phyloP scores from a whole-genome alignment of 2,797 vertebrate species.

The Acanthurus lineatus region DNA sequence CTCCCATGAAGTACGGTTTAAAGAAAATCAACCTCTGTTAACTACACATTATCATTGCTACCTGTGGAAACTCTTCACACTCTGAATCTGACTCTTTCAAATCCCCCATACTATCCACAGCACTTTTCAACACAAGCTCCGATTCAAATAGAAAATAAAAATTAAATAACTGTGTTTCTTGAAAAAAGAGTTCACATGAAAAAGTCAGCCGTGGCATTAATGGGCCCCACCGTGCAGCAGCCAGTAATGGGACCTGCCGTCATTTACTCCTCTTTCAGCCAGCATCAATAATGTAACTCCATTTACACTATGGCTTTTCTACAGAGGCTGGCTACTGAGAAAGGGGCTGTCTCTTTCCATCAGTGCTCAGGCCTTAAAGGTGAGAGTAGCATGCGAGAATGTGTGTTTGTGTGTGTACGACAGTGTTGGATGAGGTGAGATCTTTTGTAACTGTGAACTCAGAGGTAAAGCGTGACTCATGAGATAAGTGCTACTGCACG shows the following conservation, averaged over 20 bases:
- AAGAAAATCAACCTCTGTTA: conserved; percentile 56
- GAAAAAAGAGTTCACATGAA: conserved; percentile 28
- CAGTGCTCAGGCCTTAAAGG: conserved; percentile 49
- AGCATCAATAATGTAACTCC: conserved; percentile 76
- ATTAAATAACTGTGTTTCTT: not conserved
- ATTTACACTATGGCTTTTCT: conserved; percentile 66
- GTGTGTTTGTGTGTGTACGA: conserved; percentile 4
- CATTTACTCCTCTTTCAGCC: conserved; percentile 66
- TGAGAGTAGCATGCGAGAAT: conserved; percentile 26
- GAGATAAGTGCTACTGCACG: conserved; percentile 62
- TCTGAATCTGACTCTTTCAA: conserved; percentile 23
- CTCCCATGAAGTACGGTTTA: conserved; percentile 14
- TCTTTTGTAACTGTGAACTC: conserved; percentile 62
- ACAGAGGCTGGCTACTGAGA: conserved; percentile 52
- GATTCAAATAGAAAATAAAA: conserved; percentile 7
- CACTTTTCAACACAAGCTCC: conserved; percentile 6
- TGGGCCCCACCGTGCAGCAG: conserved; percentile 38
- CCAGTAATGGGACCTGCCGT: conserved; percentile 54
- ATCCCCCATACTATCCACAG: conserved; percentile 8
- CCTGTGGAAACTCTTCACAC: conserved; percentile 24
- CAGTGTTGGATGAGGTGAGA: conserved; percentile 49
- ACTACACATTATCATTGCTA: conserved; percentile 47
- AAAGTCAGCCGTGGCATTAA: conserved; percentile 47
- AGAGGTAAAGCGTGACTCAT: conserved; percentile 73
- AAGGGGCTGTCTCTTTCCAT: conserved; percentile 58